These are phyloP conservation scores for Trematomus loennbergii DNA, from an alignment of 2,113 vertebrate genomes.

Conservation along the genomic window DNA sequence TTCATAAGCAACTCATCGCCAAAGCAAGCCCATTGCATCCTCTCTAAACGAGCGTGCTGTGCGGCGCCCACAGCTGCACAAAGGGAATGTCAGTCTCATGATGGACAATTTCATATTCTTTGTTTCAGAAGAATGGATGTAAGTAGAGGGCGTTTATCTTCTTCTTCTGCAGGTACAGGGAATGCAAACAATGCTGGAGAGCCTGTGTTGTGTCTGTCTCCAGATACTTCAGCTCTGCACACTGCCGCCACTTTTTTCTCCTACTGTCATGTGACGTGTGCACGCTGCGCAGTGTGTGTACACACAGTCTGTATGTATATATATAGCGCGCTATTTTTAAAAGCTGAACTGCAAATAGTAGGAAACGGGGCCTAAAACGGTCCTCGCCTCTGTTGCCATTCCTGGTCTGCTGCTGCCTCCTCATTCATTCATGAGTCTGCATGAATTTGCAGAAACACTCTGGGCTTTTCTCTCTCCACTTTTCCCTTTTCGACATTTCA, in stretches of 20 bases:
- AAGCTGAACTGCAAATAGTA: slow-evolving; percentile 77
- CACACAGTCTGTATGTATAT: slow-evolving; percentile 61
- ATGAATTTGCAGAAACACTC: slow-evolving; percentile 63
- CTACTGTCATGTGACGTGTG: slow-evolving; percentile 42
- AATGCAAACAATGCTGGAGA: slow-evolving; percentile 66
- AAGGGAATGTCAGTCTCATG: slow-evolving; percentile 65
- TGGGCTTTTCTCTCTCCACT: slow-evolving; percentile 10
- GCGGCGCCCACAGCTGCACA: slow-evolving; percentile 56
- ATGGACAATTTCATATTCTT: slow-evolving; percentile 55
- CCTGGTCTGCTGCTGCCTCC: slow-evolving; percentile 53
- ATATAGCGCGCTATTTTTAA: slow-evolving; percentile 83
- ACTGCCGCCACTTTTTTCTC: slow-evolving; percentile 63
- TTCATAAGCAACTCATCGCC: slow-evolving; percentile 65
- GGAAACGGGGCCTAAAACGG: slow-evolving; percentile 79
- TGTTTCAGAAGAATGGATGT: slow-evolving; percentile 63
- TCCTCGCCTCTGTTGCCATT: slow-evolving; percentile 73
- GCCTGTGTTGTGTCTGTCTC: slow-evolving; percentile 56
- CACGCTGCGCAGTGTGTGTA: slow-evolving; percentile 33
- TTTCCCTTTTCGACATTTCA: not conserved
- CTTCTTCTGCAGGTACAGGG: slow-evolving; percentile 62
- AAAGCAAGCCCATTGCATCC: slow-evolving; percentile 63
- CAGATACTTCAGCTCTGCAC: slow-evolving; percentile 57
- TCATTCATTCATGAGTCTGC: slow-evolving; percentile 80
- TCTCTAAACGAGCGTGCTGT: slow-evolving; percentile 45
- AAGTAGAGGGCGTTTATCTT: slow-evolving; percentile 61